Base-by-base conservation (phyloP, 2,797 vertebrate genomes). In the Varecia variegata region DNA sequence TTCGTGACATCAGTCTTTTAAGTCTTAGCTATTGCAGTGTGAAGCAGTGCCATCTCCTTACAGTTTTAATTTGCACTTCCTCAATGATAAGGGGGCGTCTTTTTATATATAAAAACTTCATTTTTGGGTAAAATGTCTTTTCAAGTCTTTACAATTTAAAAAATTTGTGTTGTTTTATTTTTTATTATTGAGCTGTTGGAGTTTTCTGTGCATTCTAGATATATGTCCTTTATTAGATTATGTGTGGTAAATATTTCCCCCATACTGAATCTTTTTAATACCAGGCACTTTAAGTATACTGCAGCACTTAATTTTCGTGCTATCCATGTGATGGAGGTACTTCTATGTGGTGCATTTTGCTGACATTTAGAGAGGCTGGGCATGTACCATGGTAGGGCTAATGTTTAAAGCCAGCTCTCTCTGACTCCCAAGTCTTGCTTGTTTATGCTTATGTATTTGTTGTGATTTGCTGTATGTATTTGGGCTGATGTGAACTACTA, bases 21-120 rank as follows among this genome's bases (percentile, higher is more conserved):
- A 0, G 23, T 35, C n/a, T 18, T 21, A 18, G 30, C 1, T 5
- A 4, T 10, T 23, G 13, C 1, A 1, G 52, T 52, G 18, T 8
- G 1, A 13, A 54, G 20, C n/a, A n/a, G 20, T 8, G 54, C 10
- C 2, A 6, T 43, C 58, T 62, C 4, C 0, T 25, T 21, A 15
- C 1, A 14, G 35, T 13, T 60, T 60, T 58, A 25, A 30, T 56
- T 7, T 50, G n/a, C 8, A 56, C 58, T 40, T 60, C 35, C 18
- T 58, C 32, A 43, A 3, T 17, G 14, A 30, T 38, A 11, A 27
- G 15, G 11, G 71, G 27, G 1, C 10, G 3, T 25, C 18, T 76
- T 32, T 65, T 50, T 65, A 35, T 10, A 9, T 18, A 17, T 20
- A 25, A 1, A 21, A 27, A n/a, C 35, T 70, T 91, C 60, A 43